Base-by-base conservation (phyloP, 2,888 invertebrate species). In the Cataglyphis rosenhaueri region DNA sequence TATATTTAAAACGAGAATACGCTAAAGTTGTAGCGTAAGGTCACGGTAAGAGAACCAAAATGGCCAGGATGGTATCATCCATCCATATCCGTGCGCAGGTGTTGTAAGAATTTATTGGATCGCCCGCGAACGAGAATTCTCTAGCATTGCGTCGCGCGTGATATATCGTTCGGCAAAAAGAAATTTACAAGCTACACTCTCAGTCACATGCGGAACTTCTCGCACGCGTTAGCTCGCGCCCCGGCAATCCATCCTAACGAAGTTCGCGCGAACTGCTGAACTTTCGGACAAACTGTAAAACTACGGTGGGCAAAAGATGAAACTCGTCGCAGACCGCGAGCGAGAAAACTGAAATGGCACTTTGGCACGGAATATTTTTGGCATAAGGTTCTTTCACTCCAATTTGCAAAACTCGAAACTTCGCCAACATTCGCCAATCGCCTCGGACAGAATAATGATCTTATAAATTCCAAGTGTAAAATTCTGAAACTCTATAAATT, bases 101-200 rank as follows among this genome's bases (percentile, higher is more conserved):
- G 73, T 12, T 61, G 73, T 71, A 73, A 83, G 83, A 84, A 84
- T 84, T 84, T 78, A 78, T 66, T 62, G 35, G 71, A 32, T 79
- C 61, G 25, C 62, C 41, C 73, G 82, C 64, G 44, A 55, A 78
- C 73, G 48, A 48, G 25, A 61, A 64, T 79, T 74, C 83, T 62
- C 74, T 70, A 83, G 68, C 83, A 74, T 70, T 52, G 55, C 82
- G 48, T 52, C 62, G 44, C 32, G 18, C 48, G 59, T 81, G 44
- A 71, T 81, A 65, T 57, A 76, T 71, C 41, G 35, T 25, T 32
- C 41, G 15, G 35, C 15, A 25, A 59, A 62, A 82, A 55, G 73
- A 79, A 83, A 81, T 83, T 85, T 83, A 83, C 82, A 57, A 83
- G 75, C 71, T 57, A 76, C 41, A 21, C 70, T 55, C 76, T 82